Evolutionary conservation across 2,888 invertebrate species (phyloP), one percentile per base, ranked within the genome.

Genomic region (Megalurothrips usitatus): DNA sequence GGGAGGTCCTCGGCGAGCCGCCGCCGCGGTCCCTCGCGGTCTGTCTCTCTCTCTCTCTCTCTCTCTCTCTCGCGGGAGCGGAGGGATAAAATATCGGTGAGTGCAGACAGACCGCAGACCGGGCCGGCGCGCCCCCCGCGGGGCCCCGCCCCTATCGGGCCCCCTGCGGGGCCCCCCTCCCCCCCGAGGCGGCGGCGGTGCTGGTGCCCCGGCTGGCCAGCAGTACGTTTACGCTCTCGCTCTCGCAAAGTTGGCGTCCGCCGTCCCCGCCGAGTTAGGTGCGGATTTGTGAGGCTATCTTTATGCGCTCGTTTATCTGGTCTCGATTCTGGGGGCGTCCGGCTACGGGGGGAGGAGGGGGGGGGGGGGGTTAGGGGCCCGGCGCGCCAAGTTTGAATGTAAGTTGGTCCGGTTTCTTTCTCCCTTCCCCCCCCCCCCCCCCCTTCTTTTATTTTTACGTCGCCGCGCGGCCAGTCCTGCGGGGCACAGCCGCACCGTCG

Each of bases 241-340:
- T 2, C 34, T 43, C 34, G 34, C 34, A 43, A 43, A 43, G 34
- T 43, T 43, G 34, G 34, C 34, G 34, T 43, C 58, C 58, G 58
- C 58, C 58, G 17, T 58, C 34, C 58, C n/a, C n/a, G 52, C 68
- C 23, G 12, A 75, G 68, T 75, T 75, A 75, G 68, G 68, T 75
- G 68, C 26, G 68, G 68, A 75, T 75, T 75, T 75, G 68, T 26
- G 68, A 9, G 26, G 23, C 68, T 26, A 75, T 23, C 68, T 75
- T 75, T 23, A 75, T 75, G 68, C 26, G 68, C 23, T 12, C 68
- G 68, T 23, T 75, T 75, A 26, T 75, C 68, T 12, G 68, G 8
- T 23, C 68, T 75, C 68, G 68, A 75, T 75, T 26, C 68, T n/a
- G 68, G 26, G 8, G 9, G 68, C 23, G 11, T 6, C 23, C n/a